phyloP scores from a whole-genome alignment of 2,113 vertebrate species.

The Sylvilagus bachmani region DNA sequence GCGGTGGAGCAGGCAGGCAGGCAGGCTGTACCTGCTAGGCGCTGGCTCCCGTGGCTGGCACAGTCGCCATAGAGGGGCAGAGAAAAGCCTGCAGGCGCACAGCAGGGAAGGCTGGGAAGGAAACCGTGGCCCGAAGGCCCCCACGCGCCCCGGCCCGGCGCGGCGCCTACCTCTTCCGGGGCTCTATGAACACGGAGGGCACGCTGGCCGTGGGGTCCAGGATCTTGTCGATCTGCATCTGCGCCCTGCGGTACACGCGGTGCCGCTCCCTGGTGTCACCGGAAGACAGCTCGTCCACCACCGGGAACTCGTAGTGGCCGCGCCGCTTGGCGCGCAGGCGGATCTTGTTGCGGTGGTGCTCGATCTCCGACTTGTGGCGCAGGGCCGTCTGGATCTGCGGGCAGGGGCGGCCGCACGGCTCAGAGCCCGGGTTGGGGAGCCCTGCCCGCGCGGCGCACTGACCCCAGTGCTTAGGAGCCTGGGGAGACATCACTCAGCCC shows the following conservation, averaged over 20 bases:
- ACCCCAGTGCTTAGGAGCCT: too few species aligned
- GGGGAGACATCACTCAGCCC: background rate
- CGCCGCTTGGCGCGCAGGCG: slow-evolving; percentile 97
- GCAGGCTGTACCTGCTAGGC: too few species aligned
- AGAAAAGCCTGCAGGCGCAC: fast-evolving
- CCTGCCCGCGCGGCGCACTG: too few species aligned
- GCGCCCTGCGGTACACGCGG: slow-evolving; percentile 95
- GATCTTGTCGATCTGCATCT: slow-evolving; percentile 99
- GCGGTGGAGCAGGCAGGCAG: too few species aligned
- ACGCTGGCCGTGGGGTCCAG: slow-evolving; percentile 93
- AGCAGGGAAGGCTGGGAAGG: background rate
- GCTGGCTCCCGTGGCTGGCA: too few species aligned
- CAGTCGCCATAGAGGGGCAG: too few species aligned
- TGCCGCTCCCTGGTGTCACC: slow-evolving; percentile 94
- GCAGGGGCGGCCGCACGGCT: too few species aligned
- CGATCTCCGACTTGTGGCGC: slow-evolving; percentile 98
- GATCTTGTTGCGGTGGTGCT: slow-evolving; percentile 99
- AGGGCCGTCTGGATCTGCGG: slow-evolving; percentile 95
- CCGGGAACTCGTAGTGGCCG: slow-evolving; percentile 98
- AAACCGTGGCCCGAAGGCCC: too few species aligned
- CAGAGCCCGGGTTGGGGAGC: too few species aligned
- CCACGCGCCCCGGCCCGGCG: too few species aligned
- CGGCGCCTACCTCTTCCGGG: slow-evolving; percentile 91
- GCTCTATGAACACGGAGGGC: slow-evolving; percentile 94
- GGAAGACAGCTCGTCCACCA: slow-evolving; percentile 94